Base-by-base conservation (phyloP, 23 tunicate species). In the Oikopleura vanhoeffeni region DNA sequence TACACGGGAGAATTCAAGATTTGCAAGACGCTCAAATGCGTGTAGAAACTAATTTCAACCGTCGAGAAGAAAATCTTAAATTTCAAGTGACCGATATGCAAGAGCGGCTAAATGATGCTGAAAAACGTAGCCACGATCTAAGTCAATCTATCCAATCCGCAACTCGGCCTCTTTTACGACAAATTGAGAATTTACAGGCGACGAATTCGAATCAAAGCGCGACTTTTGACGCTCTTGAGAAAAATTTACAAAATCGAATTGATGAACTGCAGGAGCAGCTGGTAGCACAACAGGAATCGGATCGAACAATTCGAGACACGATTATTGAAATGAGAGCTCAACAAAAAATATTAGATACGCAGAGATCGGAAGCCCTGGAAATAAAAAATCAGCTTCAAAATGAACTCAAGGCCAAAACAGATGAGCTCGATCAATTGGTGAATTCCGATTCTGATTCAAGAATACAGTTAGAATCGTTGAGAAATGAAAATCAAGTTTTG, bases 211-310 rank as follows among this genome's bases (percentile, higher is more conserved):
- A 38, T 71, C 79, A 71, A 32, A 30, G 36, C 3, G 79, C 79
- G 79, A 24, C 27, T 28, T 71, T 71, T 30, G 79, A 71, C 2
- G 79, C 79, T 3, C 34, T 71, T 3, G 79, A 71, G 35, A 71
- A 71, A 30, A 18, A 33, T 3, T 32, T 71, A 2, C 79, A 71
- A 30, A 71, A 18, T 33, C 27, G 79, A 24, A 28, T 71, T 13
- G 34, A 28, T 2, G 79, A 71, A 32, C 79, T 71, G 27, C 79
- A 71, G 35, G 79, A 71, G 79, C 79, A 71, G 79, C 34, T 71
- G 32, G 4, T 2, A 24, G 36, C 32, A 2, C 79, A 71, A 2
- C 79, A 71, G 27, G 79, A 71, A 38, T 71, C 79, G 32, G 79
- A 71, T 32, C 79, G 79, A 2, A 71, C 79, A 28, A 32, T 71